These are phyloP conservation scores for Crocallis elinguaria DNA, from an alignment of 2,888 invertebrate genomes.

Conservation along the genomic window DNA sequence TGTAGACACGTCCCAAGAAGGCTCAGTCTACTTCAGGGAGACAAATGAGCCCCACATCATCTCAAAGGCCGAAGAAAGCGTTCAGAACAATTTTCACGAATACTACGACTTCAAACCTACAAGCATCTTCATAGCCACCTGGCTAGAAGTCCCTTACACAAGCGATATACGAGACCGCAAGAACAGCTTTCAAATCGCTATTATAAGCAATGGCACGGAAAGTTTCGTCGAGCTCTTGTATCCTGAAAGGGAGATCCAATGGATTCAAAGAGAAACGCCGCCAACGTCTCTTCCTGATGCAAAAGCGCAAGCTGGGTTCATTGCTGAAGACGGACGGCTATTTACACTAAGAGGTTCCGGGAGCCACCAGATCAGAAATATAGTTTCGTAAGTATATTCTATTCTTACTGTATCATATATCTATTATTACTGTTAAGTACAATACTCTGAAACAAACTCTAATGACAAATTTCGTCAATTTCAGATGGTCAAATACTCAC, in stretches of 20 bases:
- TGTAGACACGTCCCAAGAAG: constrained; percentile 91
- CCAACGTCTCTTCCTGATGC: constrained; percentile 93
- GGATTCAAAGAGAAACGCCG: constrained; percentile 93
- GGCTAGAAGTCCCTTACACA: constrained; percentile 94
- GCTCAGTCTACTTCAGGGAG: constrained; percentile 90
- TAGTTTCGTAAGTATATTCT: constrained; percentile 87
- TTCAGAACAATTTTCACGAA: constrained; percentile 90
- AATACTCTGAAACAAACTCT: background rate
- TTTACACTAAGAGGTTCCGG: constrained; percentile 94
- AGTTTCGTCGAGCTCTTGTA: constrained; percentile 95
- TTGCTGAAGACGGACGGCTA: constrained; percentile 91
- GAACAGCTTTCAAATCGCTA: constrained; percentile 93
- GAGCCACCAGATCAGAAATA: constrained; percentile 92
- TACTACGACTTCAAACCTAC: constrained; percentile 90
- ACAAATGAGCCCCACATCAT: constrained; percentile 86
- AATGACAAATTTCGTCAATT: constrained; percentile 1
- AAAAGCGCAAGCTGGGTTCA: constrained; percentile 96
- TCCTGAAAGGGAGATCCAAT: constrained; percentile 94
- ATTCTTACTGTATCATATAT: background rate
- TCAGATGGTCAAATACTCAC: constrained; percentile 94
- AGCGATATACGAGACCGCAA: constrained; percentile 88
- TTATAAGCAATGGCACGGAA: constrained; percentile 89
- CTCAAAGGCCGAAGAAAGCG: constrained; percentile 87
- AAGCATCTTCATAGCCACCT: constrained; percentile 94
- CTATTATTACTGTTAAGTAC: too few species aligned